Conservation (phyloP, 23 tunicate species). For the Diplosoma virens region DNA sequence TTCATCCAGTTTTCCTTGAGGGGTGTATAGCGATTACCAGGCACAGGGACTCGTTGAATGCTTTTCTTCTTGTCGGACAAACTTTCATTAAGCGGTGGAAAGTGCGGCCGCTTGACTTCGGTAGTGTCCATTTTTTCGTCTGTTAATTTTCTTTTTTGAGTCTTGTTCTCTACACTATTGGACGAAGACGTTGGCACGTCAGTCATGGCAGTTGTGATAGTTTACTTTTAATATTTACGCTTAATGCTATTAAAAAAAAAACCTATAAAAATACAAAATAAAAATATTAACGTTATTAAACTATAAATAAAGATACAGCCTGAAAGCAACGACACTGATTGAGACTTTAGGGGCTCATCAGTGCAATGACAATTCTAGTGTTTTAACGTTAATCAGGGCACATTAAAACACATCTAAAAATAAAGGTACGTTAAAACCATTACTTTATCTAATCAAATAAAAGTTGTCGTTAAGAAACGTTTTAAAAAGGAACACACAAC, state of each 20-base stretch:
- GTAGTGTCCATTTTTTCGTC: constrained; percentile 23
- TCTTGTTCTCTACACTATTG: no score
- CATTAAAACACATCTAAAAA: no score
- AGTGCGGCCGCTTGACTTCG: constrained; percentile 57
- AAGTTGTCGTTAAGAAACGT: no score
- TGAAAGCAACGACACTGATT: no score
- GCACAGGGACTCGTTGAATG: constrained; percentile 70
- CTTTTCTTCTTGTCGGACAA: constrained; percentile 27
- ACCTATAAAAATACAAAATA: not conserved
- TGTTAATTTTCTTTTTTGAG: constrained; percentile 33
- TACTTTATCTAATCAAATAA: no score
- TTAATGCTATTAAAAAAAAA: not conserved
- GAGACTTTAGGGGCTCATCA: no score
- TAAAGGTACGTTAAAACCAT: no score
- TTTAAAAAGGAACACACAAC: no score
- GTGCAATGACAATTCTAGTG: no score
- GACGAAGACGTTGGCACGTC: not conserved
- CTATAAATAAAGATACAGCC: not conserved
- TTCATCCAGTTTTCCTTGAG: constrained; percentile 95
- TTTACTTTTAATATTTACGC: no score
- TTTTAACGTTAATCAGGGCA: no score
- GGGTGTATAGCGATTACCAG: constrained; percentile 86
- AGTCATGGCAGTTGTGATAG: not conserved
- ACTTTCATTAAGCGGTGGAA: constrained; percentile 56
- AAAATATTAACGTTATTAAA: not conserved